Conservation (phyloP, 2,113 vertebrate genomes). For the Ptyas mucosa region DNA sequence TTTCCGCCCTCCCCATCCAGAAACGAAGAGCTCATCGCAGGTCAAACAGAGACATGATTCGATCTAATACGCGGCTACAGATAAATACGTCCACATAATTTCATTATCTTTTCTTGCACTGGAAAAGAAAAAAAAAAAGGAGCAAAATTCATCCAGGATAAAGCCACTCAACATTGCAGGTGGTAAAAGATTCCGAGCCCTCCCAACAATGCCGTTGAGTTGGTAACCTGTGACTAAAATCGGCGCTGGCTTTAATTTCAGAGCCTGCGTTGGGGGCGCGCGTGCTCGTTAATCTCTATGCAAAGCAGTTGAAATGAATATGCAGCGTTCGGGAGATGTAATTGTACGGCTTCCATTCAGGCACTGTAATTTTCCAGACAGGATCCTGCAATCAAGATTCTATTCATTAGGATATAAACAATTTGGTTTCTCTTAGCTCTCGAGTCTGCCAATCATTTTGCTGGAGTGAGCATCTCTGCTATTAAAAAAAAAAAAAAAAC, state of each 20-base stretch:
- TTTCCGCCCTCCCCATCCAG: neutral
- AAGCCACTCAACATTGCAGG: constrained; percentile 74
- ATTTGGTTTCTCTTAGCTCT: constrained; percentile 98
- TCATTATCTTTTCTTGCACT: constrained; percentile 57
- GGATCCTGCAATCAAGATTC: constrained; percentile 99
- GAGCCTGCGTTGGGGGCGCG: constrained; percentile 80
- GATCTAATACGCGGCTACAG: neutral
- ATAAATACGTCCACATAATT: neutral
- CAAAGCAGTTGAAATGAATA: constrained; percentile 97
- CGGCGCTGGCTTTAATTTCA: constrained; percentile 85
- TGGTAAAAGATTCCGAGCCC: constrained; percentile 74
- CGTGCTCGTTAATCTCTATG: constrained; percentile 95
- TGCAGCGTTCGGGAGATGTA: constrained; percentile 95
- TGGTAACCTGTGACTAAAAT: constrained; percentile 86
- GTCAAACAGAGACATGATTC: neutral
- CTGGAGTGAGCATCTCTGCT: constrained; percentile 77
- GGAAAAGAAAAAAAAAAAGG: constrained; percentile 59
- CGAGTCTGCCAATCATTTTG: constrained; percentile 95
- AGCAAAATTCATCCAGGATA: constrained; percentile 57
- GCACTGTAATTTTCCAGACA: constrained; percentile 97
- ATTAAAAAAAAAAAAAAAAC: neutral
- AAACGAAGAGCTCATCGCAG: neutral
- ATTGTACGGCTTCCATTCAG: constrained; percentile 98
- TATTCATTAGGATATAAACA: constrained; percentile 99
- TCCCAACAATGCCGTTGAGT: constrained; percentile 78